Evolutionary conservation across 2,113 vertebrate genomes (phyloP), one percentile per base, ranked within the genome.

Genomic region (Oplegnathus fasciatus): DNA sequence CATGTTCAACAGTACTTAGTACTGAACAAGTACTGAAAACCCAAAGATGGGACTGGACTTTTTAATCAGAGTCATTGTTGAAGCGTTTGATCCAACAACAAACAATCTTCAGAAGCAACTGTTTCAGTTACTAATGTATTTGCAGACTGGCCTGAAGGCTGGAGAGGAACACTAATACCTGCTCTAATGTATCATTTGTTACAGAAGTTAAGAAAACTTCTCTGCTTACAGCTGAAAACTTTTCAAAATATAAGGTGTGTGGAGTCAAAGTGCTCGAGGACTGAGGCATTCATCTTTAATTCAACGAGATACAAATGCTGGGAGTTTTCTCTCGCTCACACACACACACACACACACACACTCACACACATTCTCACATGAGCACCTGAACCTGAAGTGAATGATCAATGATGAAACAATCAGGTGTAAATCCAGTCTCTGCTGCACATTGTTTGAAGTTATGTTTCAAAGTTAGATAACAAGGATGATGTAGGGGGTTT

Each of bases 251-350:
- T 5, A 72, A 62, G 18, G 24, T 13, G 17, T 50, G 22, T 26
- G 52, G 71, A 54, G 8, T 20, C 52, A 18, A 20, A 40, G n/a
- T 18, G 42, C 54, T 70, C 1, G 18, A 60, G 57, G 57, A 22
- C 24, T 3, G 11, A 52, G 24, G 15, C 14, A 73, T 73, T 65
- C 14, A 81, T 73, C 37, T 81, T 74, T 66, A 55, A 67, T 48
- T 40, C 61, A 37, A 9, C 0, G 10, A 60, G 10, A 75, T 58
- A 69, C 40, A 37, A 34, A 60, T 18, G 48, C 15, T 6, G 34
- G 20, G 26, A 32, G 17, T 46, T 64, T 44, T 64, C 24, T 54
- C 11, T 61, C 2, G 0, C 22, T 5, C 67, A 40, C 20, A 55
- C 15, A 26, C 10, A n/a, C 20, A 37, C 34, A 37, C 34, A 37